phyloP scores from a whole-genome alignment of 2,888 invertebrate genomes.

The Drosophila longiperda region DNA sequence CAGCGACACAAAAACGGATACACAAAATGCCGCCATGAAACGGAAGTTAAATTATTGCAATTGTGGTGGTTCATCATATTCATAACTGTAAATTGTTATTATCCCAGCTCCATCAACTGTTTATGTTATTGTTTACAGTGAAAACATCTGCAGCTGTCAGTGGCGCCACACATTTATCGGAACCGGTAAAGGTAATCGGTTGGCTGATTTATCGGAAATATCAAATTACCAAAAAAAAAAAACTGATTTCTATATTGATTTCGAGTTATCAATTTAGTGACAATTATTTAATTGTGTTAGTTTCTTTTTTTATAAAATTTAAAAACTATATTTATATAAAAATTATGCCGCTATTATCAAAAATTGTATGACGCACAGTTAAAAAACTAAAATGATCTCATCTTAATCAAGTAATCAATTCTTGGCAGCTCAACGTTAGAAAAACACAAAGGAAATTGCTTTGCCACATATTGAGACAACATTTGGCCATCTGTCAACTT shows the following conservation, averaged over 20 bases:
- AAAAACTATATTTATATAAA: background rate
- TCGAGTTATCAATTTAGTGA: background rate
- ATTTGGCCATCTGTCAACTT: constrained; percentile 5
- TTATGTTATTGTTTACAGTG: constrained; percentile 34
- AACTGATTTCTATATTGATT: background rate
- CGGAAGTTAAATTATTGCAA: constrained; percentile 80
- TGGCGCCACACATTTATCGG: constrained; percentile 21
- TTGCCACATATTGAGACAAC: background rate
- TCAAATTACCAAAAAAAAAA: background rate
- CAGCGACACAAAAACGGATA: constrained; percentile 68
- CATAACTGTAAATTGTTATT: constrained; percentile 67
- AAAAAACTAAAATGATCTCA: background rate
- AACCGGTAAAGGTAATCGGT: background rate
- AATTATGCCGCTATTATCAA: background rate
- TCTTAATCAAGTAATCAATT: background rate
- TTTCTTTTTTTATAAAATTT: background rate
- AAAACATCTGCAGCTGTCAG: constrained; percentile 19
- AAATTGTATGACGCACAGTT: background rate
- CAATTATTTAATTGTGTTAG: background rate
- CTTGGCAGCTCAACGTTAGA: background rate
- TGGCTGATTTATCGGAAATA: constrained; percentile 7
- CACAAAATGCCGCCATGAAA: constrained; percentile 74
- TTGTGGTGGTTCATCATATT: constrained; percentile 67
- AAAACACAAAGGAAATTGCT: background rate
- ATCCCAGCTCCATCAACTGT: constrained; percentile 8